Base-by-base conservation (phyloP, 2,888 invertebrate species). In the Limenitis arthemis region DNA sequence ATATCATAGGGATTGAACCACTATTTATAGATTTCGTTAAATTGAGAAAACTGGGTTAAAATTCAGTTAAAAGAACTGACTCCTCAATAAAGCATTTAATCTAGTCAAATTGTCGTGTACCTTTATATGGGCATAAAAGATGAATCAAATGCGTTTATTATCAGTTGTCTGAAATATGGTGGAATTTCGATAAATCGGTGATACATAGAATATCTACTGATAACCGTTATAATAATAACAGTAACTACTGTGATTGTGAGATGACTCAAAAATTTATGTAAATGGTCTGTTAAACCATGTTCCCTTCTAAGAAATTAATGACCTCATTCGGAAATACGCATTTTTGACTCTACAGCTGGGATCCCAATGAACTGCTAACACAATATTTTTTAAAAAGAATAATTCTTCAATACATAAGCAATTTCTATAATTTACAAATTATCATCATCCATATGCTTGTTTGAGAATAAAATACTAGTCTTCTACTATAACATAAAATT, bases 261-360 rank as follows among this genome's bases (percentile, higher is more conserved):
- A 62, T 67, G 67, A 68, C 50, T 68, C 66, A 65, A 62, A 60
- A 56, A 52, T 50, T 44, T 47, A 47, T 56, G 51, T 55, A 39
- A 47, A 43, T 48, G 39, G 60, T 59, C 54, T 51, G 47, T 55
- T 58, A 58, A 61, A 62, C 61, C 53, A 63, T 51, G 49, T 56
- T 60, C 54, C 61, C 56, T 77, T 75, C 76, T 66, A 43, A 64
- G 76, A 77, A 79, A 67, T 67, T 54, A 63, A 67, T 75, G 71
- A 75, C 66, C 65, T 74, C 70, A 74, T 65, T 55, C 47, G 49
- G 43, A 52, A 49, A 51, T 37, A 51, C 52, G 52, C 54, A 54
- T 50, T 52, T 52, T 52, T 42, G 32, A 47, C 40, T 40, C 8
- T 39, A 30, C 47, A 51, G 8, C 33, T 34, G 31, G 20, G 30